Percentiles rank a stretch among this genome's conserved stretches.
Evolutionary conservation across 2,888 invertebrate species (phyloP).

Genomic region (Anoplius nigerrimus): DNA sequence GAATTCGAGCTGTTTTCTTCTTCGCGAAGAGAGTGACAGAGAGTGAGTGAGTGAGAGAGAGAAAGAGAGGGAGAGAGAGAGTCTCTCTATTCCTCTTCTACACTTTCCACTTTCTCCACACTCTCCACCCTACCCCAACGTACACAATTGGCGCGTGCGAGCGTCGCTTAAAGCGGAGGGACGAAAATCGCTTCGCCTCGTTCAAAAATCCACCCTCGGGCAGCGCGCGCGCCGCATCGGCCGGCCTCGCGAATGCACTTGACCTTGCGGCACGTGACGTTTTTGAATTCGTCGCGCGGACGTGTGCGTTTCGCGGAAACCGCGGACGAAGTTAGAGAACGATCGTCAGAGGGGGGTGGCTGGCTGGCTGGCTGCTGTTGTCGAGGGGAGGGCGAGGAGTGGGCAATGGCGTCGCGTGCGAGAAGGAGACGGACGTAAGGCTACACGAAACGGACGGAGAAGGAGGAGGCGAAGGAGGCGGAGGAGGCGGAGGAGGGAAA

Average conservation of each 20-base stretch:
- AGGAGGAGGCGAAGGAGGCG: too few relatives aligned
- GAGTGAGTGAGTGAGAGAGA: too few relatives aligned
- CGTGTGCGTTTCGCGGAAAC: constrained; percentile 28
- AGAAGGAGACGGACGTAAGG: not conserved
- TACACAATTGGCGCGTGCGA: too few relatives aligned
- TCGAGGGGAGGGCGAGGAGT: constrained; percentile 8
- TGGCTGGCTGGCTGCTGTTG: not conserved
- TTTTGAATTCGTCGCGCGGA: constrained; percentile 25
- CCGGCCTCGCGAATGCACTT: not conserved
- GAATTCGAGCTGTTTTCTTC: too few relatives aligned
- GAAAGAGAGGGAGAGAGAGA: too few relatives aligned
- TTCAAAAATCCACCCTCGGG: too few relatives aligned
- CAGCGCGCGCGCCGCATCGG: too few relatives aligned
- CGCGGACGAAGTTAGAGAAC: not conserved
- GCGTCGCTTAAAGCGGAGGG: not conserved
- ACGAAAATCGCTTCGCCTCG: not conserved
- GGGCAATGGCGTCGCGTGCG: constrained; percentile 3
- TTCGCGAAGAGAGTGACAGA: too few relatives aligned
- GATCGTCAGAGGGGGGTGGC: not conserved
- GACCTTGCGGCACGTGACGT: constrained; percentile 34
- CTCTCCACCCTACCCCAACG: too few relatives aligned
- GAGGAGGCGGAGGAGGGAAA: too few relatives aligned
- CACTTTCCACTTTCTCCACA: too few relatives aligned
- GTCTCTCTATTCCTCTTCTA: too few relatives aligned
- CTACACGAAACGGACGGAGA: not conserved